Evolutionary conservation across 1,140 invertebrate genomes (phyloP).

Genomic region (Bombus soroeensis): DNA sequence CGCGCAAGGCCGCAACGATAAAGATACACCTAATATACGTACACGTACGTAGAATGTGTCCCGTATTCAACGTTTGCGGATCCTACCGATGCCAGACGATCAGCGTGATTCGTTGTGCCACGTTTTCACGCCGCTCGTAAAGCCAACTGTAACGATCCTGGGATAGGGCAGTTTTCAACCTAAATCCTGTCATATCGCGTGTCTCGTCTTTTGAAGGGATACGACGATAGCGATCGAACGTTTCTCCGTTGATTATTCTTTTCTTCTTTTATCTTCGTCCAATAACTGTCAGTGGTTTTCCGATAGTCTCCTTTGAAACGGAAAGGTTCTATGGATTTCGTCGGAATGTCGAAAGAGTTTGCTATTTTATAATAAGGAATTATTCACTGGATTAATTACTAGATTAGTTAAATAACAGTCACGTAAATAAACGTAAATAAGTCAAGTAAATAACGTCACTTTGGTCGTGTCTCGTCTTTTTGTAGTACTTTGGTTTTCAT

Average conservation of each 20-base stretch:
- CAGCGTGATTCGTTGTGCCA: conserved; percentile 12
- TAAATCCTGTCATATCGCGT: not conserved
- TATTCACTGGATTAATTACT: no score
- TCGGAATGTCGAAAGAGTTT: no score
- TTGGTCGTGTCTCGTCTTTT: no score
- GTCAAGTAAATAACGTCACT: no score
- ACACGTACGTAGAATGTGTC: conserved; percentile 28
- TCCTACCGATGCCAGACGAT: conserved; percentile 1
- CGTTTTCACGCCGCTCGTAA: conserved; percentile 32
- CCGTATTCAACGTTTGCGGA: conserved; percentile 36
- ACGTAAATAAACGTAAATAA: no score
- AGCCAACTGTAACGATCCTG: conserved; percentile 9
- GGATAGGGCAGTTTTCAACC: conserved; percentile 22
- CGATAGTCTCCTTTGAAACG: no score
- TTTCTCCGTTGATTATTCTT: not conserved
- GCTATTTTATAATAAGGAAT: no score
- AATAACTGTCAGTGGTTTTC: no score
- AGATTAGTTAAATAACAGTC: no score
- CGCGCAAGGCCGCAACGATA: conserved; percentile 64
- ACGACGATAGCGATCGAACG: not conserved
- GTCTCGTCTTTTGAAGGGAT: not conserved
- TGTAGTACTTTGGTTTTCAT: no score
- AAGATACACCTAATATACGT: conserved; percentile 24
- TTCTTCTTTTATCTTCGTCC: not conserved
- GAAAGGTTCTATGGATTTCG: no score